Conservation (phyloP, 2,113 vertebrate species). For the Leucoraja erinaceus region DNA sequence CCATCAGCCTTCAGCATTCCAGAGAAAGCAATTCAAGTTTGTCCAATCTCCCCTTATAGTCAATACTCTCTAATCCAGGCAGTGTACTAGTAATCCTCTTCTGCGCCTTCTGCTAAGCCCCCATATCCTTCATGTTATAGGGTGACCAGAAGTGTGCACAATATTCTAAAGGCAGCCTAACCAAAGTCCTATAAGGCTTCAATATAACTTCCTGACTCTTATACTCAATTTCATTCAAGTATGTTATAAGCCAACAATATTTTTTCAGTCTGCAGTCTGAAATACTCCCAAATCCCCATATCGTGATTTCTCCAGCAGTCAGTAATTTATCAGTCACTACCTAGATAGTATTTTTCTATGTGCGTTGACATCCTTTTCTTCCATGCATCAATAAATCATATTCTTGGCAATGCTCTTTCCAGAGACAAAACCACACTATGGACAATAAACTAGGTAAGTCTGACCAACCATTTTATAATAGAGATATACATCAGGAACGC, state of each 20-base stretch:
- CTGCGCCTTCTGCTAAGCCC: too few species aligned
- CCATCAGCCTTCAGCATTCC: too few species aligned
- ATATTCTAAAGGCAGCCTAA: too few species aligned
- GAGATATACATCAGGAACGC: too few species aligned
- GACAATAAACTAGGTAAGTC: not conserved
- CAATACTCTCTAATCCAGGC: too few species aligned
- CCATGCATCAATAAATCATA: not conserved
- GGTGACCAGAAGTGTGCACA: too few species aligned
- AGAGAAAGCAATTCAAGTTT: too few species aligned
- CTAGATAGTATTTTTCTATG: not conserved
- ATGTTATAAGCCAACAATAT: not conserved
- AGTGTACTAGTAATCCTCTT: too few species aligned
- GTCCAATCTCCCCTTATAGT: too few species aligned
- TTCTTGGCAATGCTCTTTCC: not conserved
- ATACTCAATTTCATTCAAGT: not conserved
- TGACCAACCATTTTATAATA: not conserved
- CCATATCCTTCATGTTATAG: too few species aligned
- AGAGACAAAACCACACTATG: not conserved
- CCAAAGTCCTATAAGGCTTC: too few species aligned
- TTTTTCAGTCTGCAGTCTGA: not conserved
- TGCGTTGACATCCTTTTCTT: not conserved
- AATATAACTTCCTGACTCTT: too few species aligned
- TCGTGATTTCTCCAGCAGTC: not conserved
- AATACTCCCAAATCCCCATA: not conserved
- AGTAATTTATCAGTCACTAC: not conserved